These are phyloP conservation scores for honey bee (Apis mellifera) DNA, from an alignment of 1,140 invertebrate genomes.

Conservation along the genomic window DNA sequence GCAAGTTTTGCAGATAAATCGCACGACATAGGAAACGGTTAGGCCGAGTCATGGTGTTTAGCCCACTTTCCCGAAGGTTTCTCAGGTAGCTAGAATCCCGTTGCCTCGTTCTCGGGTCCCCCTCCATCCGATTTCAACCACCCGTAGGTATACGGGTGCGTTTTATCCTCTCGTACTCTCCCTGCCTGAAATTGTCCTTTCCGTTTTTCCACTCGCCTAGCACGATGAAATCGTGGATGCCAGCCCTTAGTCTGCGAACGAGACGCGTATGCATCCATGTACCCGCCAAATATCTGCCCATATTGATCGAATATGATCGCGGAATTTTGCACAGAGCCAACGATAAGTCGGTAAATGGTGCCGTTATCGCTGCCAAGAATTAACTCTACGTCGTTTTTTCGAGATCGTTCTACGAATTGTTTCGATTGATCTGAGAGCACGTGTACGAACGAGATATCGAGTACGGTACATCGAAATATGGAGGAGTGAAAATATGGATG, in stretches of 20 bases:
- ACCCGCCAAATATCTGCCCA: slow-evolving; percentile 54
- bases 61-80: slow-evolving; percentile 62
- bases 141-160: slow-evolving; percentile 47
- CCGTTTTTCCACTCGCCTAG: slow-evolving; percentile 54
- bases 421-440: not conserved
- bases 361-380: slow-evolving; percentile 34
- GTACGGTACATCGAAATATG: not conserved
- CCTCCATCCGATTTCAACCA: slow-evolving; percentile 27
- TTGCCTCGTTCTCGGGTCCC: slow-evolving; percentile 27
- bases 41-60: slow-evolving; percentile 42
- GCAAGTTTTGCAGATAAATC: slow-evolving; percentile 37
- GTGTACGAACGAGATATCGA: not conserved
- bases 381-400: not conserved
- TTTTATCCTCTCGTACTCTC: slow-evolving; percentile 36
- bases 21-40: slow-evolving; percentile 45
- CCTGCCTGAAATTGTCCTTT: slow-evolving; percentile 47
- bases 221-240: slow-evolving; percentile 40
- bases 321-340: slow-evolving; percentile 43
- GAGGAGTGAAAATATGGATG: not conserved
- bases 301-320: slow-evolving; percentile 68
- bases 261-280: slow-evolving; percentile 34
- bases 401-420: not conserved
- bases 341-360: slow-evolving; percentile 41
- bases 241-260: slow-evolving; percentile 47
- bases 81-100: slow-evolving; percentile 61